Evolutionary conservation across 2,888 invertebrate species (phyloP), one percentile per base, ranked within the genome.

Genomic region (Synanthedon formicaeformis): DNA sequence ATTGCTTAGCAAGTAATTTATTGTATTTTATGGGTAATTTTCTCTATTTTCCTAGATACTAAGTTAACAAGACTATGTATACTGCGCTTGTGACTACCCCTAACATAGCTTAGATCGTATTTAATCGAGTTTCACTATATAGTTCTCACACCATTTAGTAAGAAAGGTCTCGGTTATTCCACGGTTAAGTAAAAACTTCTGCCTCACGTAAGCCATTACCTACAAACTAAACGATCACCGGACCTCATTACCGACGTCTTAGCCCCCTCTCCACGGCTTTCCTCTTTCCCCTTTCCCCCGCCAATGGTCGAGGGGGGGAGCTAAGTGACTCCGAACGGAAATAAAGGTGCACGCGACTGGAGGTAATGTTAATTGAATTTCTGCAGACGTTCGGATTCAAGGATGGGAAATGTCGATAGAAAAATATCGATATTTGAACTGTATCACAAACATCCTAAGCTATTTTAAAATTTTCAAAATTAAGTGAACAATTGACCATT

Each of bases 311-410:
- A 51, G 55, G 63, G 34, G 60, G 68, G 62, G 65, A 66, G 68
- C 69, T 81, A 85, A 86, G 86, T 84, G 85, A 85, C 85, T 86
- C 85, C 85, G 76, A 86, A 87, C 85, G 87, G 87, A 87, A 86
- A 87, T 87, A 86, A 84, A 87, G 86, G 87, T 87, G 88, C 88
- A 88, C 79, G 88, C 85, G 86, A 87, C 85, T 88, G 88, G 81
- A 88, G 88, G 87, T 88, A 88, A 88, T 88, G 87, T 88, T 88
- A 88, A 88, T 88, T 88, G 88, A 88, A 88, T 87, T 86, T 87
- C 86, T 85, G 84, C 86, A 85, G 85, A 86, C 86, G 84, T 73
- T 71, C 61, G 67, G 63, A 59, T 55, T 54, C 75, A 81, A 74
- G 61, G 78, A 52, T 61, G 76, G 65, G 58, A 27, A 4, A 3